phyloP scores from a whole-genome alignment of 1,140 invertebrate genomes.

The Bombus cullumanus region DNA sequence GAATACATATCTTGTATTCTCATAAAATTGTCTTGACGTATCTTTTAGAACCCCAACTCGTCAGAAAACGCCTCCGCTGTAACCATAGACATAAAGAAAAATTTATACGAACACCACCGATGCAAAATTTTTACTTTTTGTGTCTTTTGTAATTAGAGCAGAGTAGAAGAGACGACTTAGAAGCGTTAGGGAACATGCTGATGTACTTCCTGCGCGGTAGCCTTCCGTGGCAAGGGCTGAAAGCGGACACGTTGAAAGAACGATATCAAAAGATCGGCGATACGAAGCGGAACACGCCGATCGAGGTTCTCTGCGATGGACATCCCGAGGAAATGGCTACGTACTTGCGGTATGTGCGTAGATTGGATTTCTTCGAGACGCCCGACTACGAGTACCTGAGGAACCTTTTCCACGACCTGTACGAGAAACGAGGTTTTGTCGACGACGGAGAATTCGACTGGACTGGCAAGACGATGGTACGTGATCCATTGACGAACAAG shows the following conservation, averaged over 20 bases:
- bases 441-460: conserved; percentile 99
- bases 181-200: conserved; percentile 99
- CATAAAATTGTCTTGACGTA: not conserved
- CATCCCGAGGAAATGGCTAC: conserved; percentile 99
- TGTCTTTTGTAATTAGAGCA: conserved; percentile 90
- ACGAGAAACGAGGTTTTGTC: conserved; percentile 95
- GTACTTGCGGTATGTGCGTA: conserved; percentile 98
- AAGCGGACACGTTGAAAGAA: conserved; percentile 99
- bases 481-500: conserved; percentile 62
- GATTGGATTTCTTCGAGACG: conserved; percentile 99
- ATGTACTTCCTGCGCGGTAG: conserved; percentile 99
- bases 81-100: no score
- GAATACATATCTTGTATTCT: no score
- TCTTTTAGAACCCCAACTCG: not conserved
- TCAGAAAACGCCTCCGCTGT: no score
- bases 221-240: conserved; percentile 99
- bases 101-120: no score
- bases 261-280: conserved; percentile 99
- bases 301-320: conserved; percentile 98
- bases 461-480: conserved; percentile 97
- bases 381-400: conserved; percentile 99
- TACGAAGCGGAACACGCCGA: conserved; percentile 98
- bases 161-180: conserved; percentile 99
- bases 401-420: conserved; percentile 97
- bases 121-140: conserved; percentile 33